Conservation (phyloP, 2,113 vertebrate genomes). For the Otis tarda region DNA sequence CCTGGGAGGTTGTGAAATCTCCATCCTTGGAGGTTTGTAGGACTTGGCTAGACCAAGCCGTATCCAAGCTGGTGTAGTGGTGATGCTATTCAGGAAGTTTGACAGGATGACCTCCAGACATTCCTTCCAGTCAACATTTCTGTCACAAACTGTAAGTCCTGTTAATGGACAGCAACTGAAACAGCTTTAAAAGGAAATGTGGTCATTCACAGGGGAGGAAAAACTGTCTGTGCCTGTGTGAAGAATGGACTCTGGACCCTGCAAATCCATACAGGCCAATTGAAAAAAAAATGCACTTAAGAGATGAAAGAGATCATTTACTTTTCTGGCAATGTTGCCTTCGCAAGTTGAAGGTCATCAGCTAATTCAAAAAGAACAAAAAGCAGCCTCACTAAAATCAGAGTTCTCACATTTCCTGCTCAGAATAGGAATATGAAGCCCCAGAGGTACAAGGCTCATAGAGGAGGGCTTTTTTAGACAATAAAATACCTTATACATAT, state of each 20-base stretch:
- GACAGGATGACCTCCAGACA: neutral
- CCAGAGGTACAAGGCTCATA: neutral
- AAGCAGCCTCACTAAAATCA: neutral
- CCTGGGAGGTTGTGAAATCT: neutral
- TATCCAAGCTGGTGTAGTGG: neutral
- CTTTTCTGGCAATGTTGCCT: neutral
- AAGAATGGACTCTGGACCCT: neutral
- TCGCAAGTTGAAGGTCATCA: neutral
- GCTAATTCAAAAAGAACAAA: neutral
- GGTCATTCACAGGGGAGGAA: neutral
- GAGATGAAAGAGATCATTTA: neutral
- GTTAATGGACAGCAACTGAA: slow-evolving; percentile 2
- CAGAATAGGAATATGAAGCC: neutral
- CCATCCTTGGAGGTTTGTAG: neutral
- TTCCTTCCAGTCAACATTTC: neutral
- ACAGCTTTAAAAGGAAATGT: neutral
- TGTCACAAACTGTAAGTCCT: neutral
- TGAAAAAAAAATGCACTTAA: neutral
- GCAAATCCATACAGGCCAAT: neutral
- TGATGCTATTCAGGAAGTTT: neutral
- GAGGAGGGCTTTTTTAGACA: neutral
- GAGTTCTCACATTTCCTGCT: neutral
- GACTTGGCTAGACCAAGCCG: neutral
- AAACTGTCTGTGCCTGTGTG: neutral
- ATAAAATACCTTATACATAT: neutral